These are phyloP conservation scores for Phocides pigmalion DNA, from an alignment of 1,140 invertebrate genomes.

Conservation along the genomic window DNA sequence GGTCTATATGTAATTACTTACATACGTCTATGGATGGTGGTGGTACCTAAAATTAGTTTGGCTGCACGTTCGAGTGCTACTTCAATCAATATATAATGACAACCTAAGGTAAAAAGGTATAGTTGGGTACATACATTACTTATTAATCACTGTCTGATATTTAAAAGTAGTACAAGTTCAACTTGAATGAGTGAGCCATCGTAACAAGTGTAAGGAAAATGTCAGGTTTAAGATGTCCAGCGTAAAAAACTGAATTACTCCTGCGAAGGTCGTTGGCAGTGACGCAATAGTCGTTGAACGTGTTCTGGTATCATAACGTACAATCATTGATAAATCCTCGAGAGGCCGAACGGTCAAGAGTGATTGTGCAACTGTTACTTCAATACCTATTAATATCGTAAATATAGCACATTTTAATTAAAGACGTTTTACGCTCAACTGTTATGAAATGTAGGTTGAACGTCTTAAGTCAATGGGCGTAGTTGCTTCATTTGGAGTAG, in stretches of 20 bases:
- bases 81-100: too few relatives aligned
- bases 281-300: slow-evolving; percentile 55
- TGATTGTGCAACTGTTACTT: slow-evolving; percentile 24
- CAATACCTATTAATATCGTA: slow-evolving; percentile 4
- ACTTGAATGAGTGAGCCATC: slow-evolving; percentile 20
- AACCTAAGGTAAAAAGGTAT: too few relatives aligned
- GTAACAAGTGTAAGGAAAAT: slow-evolving; percentile 15
- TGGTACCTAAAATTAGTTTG: too few relatives aligned
- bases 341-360: slow-evolving; percentile 40
- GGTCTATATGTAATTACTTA: too few relatives aligned
- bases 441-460: background rate
- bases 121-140: background rate
- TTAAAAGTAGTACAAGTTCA: slow-evolving; percentile 24
- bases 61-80: too few relatives aligned
- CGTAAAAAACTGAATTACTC: slow-evolving; percentile 43
- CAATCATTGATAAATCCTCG: slow-evolving; percentile 55
- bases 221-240: slow-evolving; percentile 37
- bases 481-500: background rate
- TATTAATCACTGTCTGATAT: slow-evolving; percentile 10
- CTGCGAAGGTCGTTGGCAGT: slow-evolving; percentile 55
- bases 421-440: background rate
- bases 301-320: slow-evolving; percentile 48
- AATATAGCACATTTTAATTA: slow-evolving; percentile 7
- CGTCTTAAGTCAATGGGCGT: background rate
- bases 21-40: too few relatives aligned